Base-by-base conservation (phyloP, 2,888 invertebrate genomes). In the Ceratothoa steindachneri region DNA sequence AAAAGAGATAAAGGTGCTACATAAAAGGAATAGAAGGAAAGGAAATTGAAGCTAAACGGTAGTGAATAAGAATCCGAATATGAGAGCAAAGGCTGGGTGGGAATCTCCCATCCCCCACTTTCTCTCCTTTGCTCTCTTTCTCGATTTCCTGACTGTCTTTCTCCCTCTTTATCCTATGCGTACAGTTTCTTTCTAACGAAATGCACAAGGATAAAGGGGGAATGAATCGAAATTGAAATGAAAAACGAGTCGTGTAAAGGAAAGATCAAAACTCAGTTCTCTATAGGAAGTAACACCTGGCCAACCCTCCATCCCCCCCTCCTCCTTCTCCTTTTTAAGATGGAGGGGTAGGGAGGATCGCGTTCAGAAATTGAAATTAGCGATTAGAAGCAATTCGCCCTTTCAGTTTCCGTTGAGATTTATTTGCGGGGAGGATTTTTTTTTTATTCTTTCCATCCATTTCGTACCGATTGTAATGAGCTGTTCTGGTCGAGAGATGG, bases 321-420 rank as follows among this genome's bases (percentile, higher is more conserved):
- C 19, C 19, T 51, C 7, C 27, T 7, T 2, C 27, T 41, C 41
- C 15, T 41, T 41, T 41, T 41, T 41, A 24, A 67, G 67, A 67
- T 30, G 31, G 67, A 67, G 67, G 31, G 67, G 19, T 24, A 67
- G 67, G 31, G 67, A 67, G 67, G 31, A 31, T 15, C 29, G 19
- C 22, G 15, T 27, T 65, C n/a, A 4, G 7, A 31, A 68, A 68
- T 31, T 19, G 41, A 31, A 68, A 41, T 41, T 41, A 41, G 41
- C 15, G 41, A 41, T 41, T 41, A 41, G n/a, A n/a, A n/a, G n/a
- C n/a, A n/a, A n/a, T n/a, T n/a, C n/a, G n/a, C n/a, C n/a, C n/a
- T n/a, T n/a, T n/a, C n/a, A n/a, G n/a, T n/a, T n/a, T n/a, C n/a
- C n/a, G n/a, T n/a, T n/a, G n/a, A n/a, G n/a, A n/a, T n/a, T n/a